Base-by-base conservation (phyloP, 37 sponge, comb jelly and placozoan species). In the Aplysina aerophoba region DNA sequence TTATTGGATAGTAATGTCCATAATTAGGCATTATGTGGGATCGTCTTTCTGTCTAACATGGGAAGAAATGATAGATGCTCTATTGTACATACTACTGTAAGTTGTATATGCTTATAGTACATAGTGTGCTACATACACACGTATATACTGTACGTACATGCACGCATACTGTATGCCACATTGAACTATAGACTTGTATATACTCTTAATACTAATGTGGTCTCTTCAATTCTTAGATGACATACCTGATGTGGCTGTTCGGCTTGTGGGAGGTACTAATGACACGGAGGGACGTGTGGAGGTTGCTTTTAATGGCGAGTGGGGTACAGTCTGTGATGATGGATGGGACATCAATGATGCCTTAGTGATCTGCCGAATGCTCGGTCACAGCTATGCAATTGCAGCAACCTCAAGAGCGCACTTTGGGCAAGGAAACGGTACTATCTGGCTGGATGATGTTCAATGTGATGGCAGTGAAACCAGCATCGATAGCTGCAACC, bases 241-340 rank as follows among this genome's bases (percentile, higher is more conserved):
- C 13, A 33, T 69, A 30, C 71, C 71, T 30, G 35, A 30, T 34
- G 39, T 75, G 16, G 44, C 41, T 75, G 53, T 75, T 20, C 20
- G 78, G 21, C 37, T 75, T 19, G 78, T 75, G 39, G 78, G 53
- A 41, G 78, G 78, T 11, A 5, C 36, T 30, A 53, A 40, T 4
- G 53, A 6, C 78, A 53, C 54, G 4, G 78, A 75, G 78, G 78
- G 78, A 1, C 20, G 78, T 16, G 78, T 75, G 54, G 78, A 84
- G 56, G 60, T 84, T 15, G 72, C 73, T 0, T 55, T 34, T 68
- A 37, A 73, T 15, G 85, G 55, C 8, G 72, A 69, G 25, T 84
- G 85, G 85, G 85, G 85, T 0, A 84, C 73, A 58, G 75, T 84
- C 53, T 84, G 85, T 44, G 85, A 84, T 72, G 85, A 84, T n/a